Evolutionary conservation across 2,888 invertebrate genomes (phyloP).

Genomic region (Melipona bicolor): DNA sequence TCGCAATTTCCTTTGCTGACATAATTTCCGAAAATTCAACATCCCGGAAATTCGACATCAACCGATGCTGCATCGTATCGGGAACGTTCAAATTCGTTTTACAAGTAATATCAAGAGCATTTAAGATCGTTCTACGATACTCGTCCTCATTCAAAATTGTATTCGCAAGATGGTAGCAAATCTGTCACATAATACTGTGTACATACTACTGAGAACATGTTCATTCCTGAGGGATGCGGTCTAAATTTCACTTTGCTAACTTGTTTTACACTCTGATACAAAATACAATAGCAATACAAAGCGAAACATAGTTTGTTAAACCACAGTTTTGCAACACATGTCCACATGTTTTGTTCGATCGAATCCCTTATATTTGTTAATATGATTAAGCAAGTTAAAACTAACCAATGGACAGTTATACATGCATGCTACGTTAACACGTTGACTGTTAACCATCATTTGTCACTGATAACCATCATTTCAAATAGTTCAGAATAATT

Average conservation of each 20-base stretch:
- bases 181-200: conserved; percentile 40
- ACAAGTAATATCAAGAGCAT: not conserved
- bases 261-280: conserved; percentile 27
- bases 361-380: not conserved
- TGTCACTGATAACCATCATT: too few relatives aligned
- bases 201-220: not conserved
- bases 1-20: not conserved
- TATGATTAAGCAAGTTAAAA: not conserved
- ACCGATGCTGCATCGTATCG: not conserved
- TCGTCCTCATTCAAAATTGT: conserved; percentile 31
- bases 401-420: not conserved
- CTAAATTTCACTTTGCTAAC: conserved; percentile 37
- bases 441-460: too few relatives aligned
- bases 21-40: conserved; percentile 1
- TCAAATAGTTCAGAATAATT: too few relatives aligned
- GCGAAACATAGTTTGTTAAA: conserved; percentile 14
- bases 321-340: not conserved
- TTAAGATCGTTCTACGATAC: conserved; percentile 1
- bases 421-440: not conserved
- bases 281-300: conserved; percentile 15
- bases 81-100: not conserved
- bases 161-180: conserved; percentile 22
- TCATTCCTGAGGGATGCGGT: conserved; percentile 24
- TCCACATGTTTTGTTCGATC: not conserved
- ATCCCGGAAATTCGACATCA: not conserved